Percentiles rank a stretch among this genome's conserved stretches.
phyloP scores from a whole-genome alignment of 1,140 invertebrate species.

The Teleopsis dalmanni region DNA sequence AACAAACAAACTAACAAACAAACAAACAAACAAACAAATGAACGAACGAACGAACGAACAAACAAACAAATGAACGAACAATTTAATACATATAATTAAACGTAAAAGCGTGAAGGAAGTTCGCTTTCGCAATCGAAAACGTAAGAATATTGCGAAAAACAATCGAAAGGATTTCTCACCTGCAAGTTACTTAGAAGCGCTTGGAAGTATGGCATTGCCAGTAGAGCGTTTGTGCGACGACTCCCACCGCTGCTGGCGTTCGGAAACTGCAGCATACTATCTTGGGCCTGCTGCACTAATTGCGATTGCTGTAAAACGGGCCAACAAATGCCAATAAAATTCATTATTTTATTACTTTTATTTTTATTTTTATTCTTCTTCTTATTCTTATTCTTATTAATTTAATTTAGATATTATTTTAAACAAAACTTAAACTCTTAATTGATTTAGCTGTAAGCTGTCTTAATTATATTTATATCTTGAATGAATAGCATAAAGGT shows the following conservation, averaged over 20 bases:
- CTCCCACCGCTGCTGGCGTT: slow-evolving; percentile 50
- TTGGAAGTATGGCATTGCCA: slow-evolving; percentile 59
- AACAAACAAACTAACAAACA: not conserved
- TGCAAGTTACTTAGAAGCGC: slow-evolving; percentile 61
- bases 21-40: slow-evolving; percentile 4
- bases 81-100: not conserved
- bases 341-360: too few relatives aligned
- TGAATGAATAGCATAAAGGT: too few relatives aligned
- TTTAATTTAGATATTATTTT: too few relatives aligned
- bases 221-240: slow-evolving; percentile 45
- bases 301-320: slow-evolving; percentile 16
- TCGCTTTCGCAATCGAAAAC: not conserved
- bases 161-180: slow-evolving; percentile 50
- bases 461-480: too few relatives aligned
- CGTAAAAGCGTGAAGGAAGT: not conserved
- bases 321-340: too few relatives aligned
- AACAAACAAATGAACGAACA: not conserved
- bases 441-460: too few relatives aligned
- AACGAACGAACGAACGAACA: not conserved
- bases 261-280: slow-evolving; percentile 17
- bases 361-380: too few relatives aligned
- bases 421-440: too few relatives aligned
- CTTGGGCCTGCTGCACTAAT: slow-evolving; percentile 12
- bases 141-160: not conserved
- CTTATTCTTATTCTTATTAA: too few relatives aligned